These are phyloP conservation scores for Sinohyriopsis cumingii DNA, from an alignment of 2,888 invertebrate genomes.

Conservation along the genomic window DNA sequence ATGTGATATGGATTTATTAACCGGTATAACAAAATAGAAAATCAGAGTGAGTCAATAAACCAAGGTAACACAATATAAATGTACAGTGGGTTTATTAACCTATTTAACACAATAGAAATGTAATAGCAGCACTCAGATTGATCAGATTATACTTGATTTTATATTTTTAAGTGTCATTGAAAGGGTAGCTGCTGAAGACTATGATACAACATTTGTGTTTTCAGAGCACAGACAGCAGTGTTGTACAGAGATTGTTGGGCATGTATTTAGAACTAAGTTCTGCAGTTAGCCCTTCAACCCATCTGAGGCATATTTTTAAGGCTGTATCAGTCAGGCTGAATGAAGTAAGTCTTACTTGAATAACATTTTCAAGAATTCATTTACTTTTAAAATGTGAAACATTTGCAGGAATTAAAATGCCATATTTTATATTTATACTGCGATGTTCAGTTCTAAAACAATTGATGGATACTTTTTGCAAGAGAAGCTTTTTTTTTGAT, in stretches of 20 bases:
- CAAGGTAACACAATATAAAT: too few species aligned
- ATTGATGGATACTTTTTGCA: too few species aligned
- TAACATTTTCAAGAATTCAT: not conserved
- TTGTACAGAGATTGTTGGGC: slow-evolving; percentile 54
- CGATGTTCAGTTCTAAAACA: too few species aligned
- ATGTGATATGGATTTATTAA: too few species aligned
- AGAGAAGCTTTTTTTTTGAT: too few species aligned
- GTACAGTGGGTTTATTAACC: too few species aligned
- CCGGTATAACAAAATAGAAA: too few species aligned
- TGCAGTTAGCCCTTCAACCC: slow-evolving; percentile 41
- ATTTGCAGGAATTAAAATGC: not conserved
- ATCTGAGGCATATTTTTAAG: slow-evolving; percentile 44
- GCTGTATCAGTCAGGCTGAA: slow-evolving; percentile 53
- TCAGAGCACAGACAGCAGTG: slow-evolving; percentile 55
- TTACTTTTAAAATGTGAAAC: not conserved
- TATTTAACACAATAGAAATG: too few species aligned
- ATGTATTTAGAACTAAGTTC: slow-evolving; percentile 53
- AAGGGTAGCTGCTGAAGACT: not conserved
- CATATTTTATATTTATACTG: too few species aligned
- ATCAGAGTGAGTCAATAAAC: too few species aligned
- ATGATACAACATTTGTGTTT: slow-evolving; percentile 15
- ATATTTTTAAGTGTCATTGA: not conserved
- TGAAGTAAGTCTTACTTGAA: slow-evolving; percentile 39
- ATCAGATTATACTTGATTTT: too few species aligned
- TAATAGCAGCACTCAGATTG: too few species aligned